These are phyloP conservation scores for Cacajao melanocephalus DNA, from an alignment of 2,797 vertebrate genomes.

Conservation along the genomic window DNA sequence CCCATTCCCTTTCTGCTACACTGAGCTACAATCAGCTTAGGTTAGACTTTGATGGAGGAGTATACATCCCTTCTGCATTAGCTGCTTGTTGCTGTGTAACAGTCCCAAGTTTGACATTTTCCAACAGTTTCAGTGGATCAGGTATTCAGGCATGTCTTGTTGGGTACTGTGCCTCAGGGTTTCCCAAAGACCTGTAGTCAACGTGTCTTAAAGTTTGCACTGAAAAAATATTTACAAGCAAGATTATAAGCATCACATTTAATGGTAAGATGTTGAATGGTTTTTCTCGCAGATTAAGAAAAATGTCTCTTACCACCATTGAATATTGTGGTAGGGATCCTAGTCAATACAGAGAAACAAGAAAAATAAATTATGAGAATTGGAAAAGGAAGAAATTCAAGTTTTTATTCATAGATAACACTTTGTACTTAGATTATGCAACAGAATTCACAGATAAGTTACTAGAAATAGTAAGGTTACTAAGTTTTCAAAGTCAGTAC, in stretches of 20 bases:
- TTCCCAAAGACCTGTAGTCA: neutral
- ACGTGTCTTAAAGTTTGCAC: neutral
- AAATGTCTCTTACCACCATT: neutral
- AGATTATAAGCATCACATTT: neutral
- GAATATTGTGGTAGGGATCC: neutral
- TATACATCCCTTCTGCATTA: neutral
- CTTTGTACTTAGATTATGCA: neutral
- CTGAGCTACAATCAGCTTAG: accelerated
- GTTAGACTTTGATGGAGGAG: neutral
- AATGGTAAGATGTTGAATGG: neutral
- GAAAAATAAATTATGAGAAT: neutral
- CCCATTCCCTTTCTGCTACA: neutral
- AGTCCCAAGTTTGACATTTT: neutral
- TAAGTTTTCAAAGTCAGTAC: neutral
- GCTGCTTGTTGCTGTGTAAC: neutral
- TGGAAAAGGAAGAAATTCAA: neutral
- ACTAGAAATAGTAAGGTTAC: neutral
- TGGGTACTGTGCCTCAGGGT: neutral
- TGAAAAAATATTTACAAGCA: neutral
- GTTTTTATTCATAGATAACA: neutral
- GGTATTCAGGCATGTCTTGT: neutral
- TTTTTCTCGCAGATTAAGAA: neutral
- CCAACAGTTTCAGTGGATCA: neutral
- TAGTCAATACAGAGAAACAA: neutral
- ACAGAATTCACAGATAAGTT: neutral